A percentile compares a stretch with the other conserved stretches of the same genome.
Conservation (phyloP, 1,140 invertebrate species). For the Drosophila mauritiana region DNA sequence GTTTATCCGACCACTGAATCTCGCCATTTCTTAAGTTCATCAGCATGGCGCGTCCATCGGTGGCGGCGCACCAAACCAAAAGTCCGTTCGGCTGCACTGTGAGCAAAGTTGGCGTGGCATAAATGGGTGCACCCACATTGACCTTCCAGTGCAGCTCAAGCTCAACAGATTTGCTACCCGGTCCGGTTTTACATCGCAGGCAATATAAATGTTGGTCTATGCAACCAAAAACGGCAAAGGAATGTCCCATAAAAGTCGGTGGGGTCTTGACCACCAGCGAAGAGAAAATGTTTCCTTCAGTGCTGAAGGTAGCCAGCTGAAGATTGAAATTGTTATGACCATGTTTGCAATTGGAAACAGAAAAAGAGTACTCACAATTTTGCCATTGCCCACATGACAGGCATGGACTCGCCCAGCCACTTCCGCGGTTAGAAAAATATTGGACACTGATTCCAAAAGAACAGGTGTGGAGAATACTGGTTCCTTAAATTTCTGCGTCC, state of each 20-base stretch:
- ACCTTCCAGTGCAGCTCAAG: slow-evolving; percentile 64
- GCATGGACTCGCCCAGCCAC: slow-evolving; percentile 67
- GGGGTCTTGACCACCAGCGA: slow-evolving; percentile 53
- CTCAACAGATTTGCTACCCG: not conserved
- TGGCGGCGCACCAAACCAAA: slow-evolving; percentile 58
- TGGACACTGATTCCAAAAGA: slow-evolving; percentile 39
- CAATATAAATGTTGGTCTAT: slow-evolving; percentile 78
- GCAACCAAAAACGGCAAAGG: slow-evolving; percentile 74
- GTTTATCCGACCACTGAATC: slow-evolving; percentile 52
- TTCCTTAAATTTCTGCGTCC: slow-evolving; percentile 61
- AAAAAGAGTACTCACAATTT: slow-evolving; percentile 44
- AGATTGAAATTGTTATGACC: not conserved
- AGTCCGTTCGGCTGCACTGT: slow-evolving; percentile 40
- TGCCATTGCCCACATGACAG: slow-evolving; percentile 58
- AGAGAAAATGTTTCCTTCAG: slow-evolving; percentile 74
- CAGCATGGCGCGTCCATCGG: slow-evolving; percentile 48
- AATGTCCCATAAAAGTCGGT: slow-evolving; percentile 57
- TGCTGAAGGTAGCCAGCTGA: slow-evolving; percentile 43
- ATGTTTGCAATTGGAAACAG: not conserved
- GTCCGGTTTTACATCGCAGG: slow-evolving; percentile 50
- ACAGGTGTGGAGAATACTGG: slow-evolving; percentile 74
- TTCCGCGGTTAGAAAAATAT: slow-evolving; percentile 63
- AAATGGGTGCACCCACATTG: slow-evolving; percentile 47
- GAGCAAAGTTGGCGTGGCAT: slow-evolving; percentile 59
- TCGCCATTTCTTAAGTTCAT: slow-evolving; percentile 53